Evolutionary conservation across 1,140 invertebrate species (phyloP).

Genomic region (Oedothorax gibbosus): DNA sequence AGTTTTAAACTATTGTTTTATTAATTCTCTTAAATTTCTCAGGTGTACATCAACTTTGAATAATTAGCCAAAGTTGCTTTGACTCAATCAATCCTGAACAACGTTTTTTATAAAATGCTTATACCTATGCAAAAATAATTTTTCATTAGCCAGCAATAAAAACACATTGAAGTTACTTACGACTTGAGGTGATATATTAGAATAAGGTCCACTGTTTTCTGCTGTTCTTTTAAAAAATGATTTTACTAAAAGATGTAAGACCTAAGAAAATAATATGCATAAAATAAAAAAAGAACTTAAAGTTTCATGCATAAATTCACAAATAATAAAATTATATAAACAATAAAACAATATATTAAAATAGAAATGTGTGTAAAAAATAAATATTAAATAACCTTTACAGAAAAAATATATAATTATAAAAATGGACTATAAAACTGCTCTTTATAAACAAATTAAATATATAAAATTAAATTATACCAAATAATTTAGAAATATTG

Average conservation of each 20-base stretch:
- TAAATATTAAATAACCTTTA: background rate
- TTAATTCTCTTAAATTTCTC: no score
- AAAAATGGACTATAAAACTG: background rate
- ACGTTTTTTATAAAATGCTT: no score
- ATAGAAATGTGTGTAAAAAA: background rate
- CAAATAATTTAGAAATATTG: no score
- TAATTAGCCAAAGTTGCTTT: no score
- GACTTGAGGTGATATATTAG: slow-evolving; percentile 30
- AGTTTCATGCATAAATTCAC: background rate
- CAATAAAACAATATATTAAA: background rate
- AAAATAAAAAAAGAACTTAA: slow-evolving; percentile 54
- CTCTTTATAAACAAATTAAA: slow-evolving; percentile 1
- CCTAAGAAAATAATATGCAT: slow-evolving; percentile 59
- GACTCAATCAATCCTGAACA: no score
- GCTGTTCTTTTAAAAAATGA: slow-evolving; percentile 61
- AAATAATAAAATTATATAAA: background rate
- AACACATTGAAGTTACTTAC: slow-evolving; percentile 41
- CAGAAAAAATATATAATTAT: background rate
- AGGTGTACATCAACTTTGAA: no score
- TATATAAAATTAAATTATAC: background rate
- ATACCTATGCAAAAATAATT: no score
- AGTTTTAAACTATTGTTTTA: no score
- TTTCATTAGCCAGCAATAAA: no score
- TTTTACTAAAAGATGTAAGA: slow-evolving; percentile 65
- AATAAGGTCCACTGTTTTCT: slow-evolving; percentile 52